Base-by-base conservation (phyloP, 1,140 invertebrate species). In the Reticulitermes speratus region DNA sequence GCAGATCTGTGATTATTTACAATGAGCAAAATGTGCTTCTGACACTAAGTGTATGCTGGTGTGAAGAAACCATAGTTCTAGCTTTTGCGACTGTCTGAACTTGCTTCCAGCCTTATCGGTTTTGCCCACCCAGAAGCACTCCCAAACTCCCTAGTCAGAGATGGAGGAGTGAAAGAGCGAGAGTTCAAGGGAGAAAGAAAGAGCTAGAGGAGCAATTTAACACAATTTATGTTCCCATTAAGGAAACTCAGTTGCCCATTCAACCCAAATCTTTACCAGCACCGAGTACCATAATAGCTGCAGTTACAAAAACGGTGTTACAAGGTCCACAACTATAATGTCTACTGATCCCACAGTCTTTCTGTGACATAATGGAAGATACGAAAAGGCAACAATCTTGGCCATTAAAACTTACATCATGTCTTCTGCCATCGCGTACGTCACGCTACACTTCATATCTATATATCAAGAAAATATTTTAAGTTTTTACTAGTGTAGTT, bases 161-260 rank as follows among this genome's bases (percentile, higher is more conserved):
- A 30, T 8, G 65, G n/a, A 0, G 3, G 6, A 16, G n/a, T n/a
- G 65, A 59, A 23, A 59, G 55, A 59, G 55, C 55, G 7, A 19
- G 55, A 59, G 55, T 23, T 59, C 25, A 30, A 12, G 14, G 65
- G 65, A 25, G 65, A 92, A 89, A 82, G 88, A 38, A 89, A 86
- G 88, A 82, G 86, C 88, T 88, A 83, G 16, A 86, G 86, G 82
- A 55, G 55, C 44, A 82, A 69, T 81, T 87, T 59, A 86, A 55
- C 84, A 84, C 45, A 85, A 82, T 84, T 84, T 84, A 84, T 84
- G 83, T 84, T 84, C 83, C 83, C 83, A 84, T 84, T 84, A 84
- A 44, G 83, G 83, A 44, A 84, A 52, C 83, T 84, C 83, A 75
- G 30, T 45, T 48, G 25, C 69, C n/a, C 52, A 87, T 87, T 87